Base-by-base conservation (phyloP, 2,113 vertebrate species). In the Hiodon tergisus region DNA sequence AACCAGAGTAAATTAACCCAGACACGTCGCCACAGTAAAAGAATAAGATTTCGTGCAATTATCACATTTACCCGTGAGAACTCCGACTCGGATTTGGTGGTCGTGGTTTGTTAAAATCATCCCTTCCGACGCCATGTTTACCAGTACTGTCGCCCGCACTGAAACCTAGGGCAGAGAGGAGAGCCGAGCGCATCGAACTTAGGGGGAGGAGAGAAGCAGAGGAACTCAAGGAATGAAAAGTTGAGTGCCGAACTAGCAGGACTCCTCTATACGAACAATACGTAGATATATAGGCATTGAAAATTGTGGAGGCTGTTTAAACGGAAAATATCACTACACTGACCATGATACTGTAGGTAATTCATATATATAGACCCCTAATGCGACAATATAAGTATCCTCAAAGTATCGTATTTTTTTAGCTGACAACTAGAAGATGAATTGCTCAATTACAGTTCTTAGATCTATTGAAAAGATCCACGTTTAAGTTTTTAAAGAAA, bases 41-140 rank as follows among this genome's bases (percentile, higher is more conserved):
- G 5, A 52, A 65, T 69, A 58, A 6, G 0, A 10, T 5, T 4
- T 1, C 2, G 4, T 58, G 17, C 6, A 54, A 17, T 73, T 73
- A 7, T 69, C 3, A 7, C 10, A 69, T 58, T 92, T 91, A 98
- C 96, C 96, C 87, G 96, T 98, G 81, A 97, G 87, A 68, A 98
- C 94, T 73, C 95, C 96, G 75, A 96, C 94, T 66, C 96, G 94
- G 82, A 95, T 95, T 87, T 97, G 95, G 91, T 97, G 94, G 87
- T 96, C 94, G 93, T 98, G 95, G 92, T 97, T 98, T 61, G 94
- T 96, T 86, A 98, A 91, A 86, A 95, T 93, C 94, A 96, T 95
- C 83, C 96, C 95, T 92, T 96, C 95, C 86, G 95, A 89, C 93
- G 96, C 96, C 96, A 97, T 97, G 92, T 95, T 96, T 90, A 89